phyloP scores from a whole-genome alignment of 2,113 vertebrate genomes.

The Odocoileus hemionus region DNA sequence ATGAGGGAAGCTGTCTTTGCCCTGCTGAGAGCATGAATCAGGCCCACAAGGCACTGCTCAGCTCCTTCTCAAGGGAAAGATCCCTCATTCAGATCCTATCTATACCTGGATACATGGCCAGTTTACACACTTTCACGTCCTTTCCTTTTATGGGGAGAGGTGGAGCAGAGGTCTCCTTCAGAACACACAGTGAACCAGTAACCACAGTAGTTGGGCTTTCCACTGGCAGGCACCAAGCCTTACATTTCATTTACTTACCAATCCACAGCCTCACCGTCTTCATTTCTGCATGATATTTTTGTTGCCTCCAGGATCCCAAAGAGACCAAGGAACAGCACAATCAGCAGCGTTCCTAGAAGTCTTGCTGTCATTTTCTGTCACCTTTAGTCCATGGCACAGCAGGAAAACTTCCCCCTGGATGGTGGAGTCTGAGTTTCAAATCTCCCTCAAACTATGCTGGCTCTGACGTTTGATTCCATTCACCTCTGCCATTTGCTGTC shows the following conservation, averaged over 20 bases:
- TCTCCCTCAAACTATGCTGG: background rate
- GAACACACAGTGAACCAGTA: background rate
- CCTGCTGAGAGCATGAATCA: background rate
- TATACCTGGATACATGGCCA: background rate
- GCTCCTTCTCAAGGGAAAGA: background rate
- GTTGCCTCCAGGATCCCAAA: slow-evolving; percentile 33
- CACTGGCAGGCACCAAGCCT: background rate
- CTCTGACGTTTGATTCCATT: background rate
- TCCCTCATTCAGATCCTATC: background rate
- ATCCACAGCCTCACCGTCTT: slow-evolving; percentile 88
- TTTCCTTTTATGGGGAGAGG: background rate
- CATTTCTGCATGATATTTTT: slow-evolving; percentile 89
- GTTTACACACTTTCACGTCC: background rate
- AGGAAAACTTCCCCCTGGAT: slow-evolving; percentile 10
- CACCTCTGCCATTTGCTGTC: background rate
- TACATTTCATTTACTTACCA: slow-evolving; percentile 84
- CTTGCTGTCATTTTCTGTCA: slow-evolving; percentile 66
- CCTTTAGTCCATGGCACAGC: background rate
- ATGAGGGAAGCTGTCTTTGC: background rate
- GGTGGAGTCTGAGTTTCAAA: background rate
- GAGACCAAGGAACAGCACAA: slow-evolving; percentile 59
- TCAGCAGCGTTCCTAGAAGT: background rate
- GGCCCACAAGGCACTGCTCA: background rate
- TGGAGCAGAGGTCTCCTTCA: background rate
- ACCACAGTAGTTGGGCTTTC: background rate